A percentile compares a stretch with the other conserved stretches of the same genome.
These are phyloP conservation scores for Poecile atricapillus DNA, from an alignment of 2,113 vertebrate species.

Conservation along the genomic window DNA sequence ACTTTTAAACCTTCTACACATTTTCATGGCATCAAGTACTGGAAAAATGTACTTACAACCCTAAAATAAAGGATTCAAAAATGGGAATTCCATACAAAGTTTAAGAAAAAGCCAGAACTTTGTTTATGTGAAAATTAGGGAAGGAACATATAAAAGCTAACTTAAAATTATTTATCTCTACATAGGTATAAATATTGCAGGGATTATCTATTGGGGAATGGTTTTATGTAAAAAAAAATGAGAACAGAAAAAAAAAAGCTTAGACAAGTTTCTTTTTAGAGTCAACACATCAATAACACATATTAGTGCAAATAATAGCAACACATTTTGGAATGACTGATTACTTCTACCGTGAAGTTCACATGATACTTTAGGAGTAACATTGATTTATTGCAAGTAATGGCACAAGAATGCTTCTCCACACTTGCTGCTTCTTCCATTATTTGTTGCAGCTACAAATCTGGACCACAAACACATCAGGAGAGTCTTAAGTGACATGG, in stretches of 20 bases:
- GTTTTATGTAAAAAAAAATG: background rate
- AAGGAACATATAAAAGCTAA: background rate
- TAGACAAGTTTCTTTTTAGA: slow-evolving; percentile 8
- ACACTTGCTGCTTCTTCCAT: background rate
- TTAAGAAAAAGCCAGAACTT: slow-evolving; percentile 24
- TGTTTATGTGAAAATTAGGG: background rate
- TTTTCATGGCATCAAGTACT: slow-evolving; percentile 16
- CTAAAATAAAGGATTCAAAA: slow-evolving; percentile 28
- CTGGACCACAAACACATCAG: background rate
- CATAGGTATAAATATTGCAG: background rate
- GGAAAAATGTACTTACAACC: slow-evolving; percentile 5
- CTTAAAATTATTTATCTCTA: background rate
- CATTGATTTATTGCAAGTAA: slow-evolving; percentile 17
- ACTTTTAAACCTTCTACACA: slow-evolving; percentile 33
- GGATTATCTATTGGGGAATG: background rate
- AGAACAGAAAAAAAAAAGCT: background rate
- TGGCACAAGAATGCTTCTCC: slow-evolving; percentile 6
- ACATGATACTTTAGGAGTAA: background rate
- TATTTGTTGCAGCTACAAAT: background rate
- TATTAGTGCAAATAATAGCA: slow-evolving; percentile 42
- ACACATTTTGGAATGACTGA: slow-evolving; percentile 27
- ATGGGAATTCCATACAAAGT: slow-evolving; percentile 9
- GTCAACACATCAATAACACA: slow-evolving; percentile 8
- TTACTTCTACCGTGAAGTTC: slow-evolving; percentile 14
- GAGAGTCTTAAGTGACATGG: background rate